These are phyloP conservation scores for Anaspis maculata DNA, from an alignment of 2,888 invertebrate species.

Conservation along the genomic window DNA sequence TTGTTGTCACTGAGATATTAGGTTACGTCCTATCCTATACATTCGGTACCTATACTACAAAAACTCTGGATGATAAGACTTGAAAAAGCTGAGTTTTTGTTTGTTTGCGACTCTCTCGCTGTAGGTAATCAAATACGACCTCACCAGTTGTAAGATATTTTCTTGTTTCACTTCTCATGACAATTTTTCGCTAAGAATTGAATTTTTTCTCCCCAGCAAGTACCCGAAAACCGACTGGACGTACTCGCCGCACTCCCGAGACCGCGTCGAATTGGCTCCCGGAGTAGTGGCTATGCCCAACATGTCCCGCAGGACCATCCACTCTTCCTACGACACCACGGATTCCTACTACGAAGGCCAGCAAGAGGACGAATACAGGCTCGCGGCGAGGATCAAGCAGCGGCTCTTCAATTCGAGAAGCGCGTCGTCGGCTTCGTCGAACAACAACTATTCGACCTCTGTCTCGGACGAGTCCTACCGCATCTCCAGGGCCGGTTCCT, in stretches of 20 bases:
- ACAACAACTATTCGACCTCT: slow-evolving; percentile 20
- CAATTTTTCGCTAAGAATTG: slow-evolving; percentile 1
- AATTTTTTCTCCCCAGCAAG: slow-evolving; percentile 50
- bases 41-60: no score
- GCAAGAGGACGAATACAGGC: slow-evolving; percentile 7
- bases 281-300: slow-evolving; percentile 80
- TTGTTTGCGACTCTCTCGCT: no score
- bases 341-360: slow-evolving; percentile 19
- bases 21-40: no score
- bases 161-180: slow-evolving; percentile 5
- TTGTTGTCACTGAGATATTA: no score
- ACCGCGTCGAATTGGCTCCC: slow-evolving; percentile 69
- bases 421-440: no score
- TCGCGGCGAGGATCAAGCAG: slow-evolving; percentile 9
- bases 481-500: slow-evolving; percentile 1
- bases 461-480: slow-evolving; percentile 13
- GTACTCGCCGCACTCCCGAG: slow-evolving; percentile 74
- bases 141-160: no score
- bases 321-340: slow-evolving; percentile 29
- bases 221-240: slow-evolving; percentile 90
- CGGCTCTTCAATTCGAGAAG: no score
- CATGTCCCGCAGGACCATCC: slow-evolving; percentile 72
- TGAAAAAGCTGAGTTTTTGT: no score
- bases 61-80: no score
- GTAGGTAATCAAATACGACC: no score